These are phyloP conservation scores for Leptopilina myrica DNA, from an alignment of 2,888 invertebrate species.

Conservation along the genomic window DNA sequence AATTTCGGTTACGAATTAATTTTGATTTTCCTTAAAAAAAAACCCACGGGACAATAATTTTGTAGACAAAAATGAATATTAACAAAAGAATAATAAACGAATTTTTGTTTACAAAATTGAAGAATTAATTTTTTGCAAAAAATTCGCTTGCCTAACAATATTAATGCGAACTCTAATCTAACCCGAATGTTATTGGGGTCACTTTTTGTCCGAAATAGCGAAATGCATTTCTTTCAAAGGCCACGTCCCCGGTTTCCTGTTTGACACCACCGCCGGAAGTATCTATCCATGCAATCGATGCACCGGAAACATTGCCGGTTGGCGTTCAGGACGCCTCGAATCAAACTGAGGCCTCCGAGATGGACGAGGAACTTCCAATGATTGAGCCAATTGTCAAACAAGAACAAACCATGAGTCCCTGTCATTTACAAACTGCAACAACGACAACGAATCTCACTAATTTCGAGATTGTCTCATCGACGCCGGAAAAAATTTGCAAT, in stretches of 20 bases:
- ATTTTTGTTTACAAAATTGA: too few species aligned
- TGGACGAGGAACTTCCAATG: conserved; percentile 63
- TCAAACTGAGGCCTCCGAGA: conserved; percentile 85
- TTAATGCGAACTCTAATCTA: conserved; percentile 46
- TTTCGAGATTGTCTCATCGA: conserved; percentile 68
- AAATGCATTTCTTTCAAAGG: conserved; percentile 73
- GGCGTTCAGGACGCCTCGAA: conserved; percentile 90
- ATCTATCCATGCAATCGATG: conserved; percentile 71
- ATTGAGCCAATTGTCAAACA: conserved; percentile 67
- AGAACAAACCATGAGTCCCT: conserved; percentile 67
- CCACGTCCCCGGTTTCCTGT: conserved; percentile 79
- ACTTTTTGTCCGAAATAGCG: conserved; percentile 63
- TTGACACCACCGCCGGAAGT: conserved; percentile 82
- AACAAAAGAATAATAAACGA: too few species aligned
- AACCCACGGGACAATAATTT: too few species aligned
- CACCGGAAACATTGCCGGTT: conserved; percentile 78
- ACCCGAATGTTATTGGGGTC: conserved; percentile 47
- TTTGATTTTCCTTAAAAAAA: too few species aligned
- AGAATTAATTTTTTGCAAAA: not conserved
- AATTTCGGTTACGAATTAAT: too few species aligned
- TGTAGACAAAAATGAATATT: too few species aligned
- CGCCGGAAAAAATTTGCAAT: conserved; percentile 66
- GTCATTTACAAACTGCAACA: conserved; percentile 62
- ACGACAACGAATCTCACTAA: conserved; percentile 61
- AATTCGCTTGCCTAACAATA: conserved; percentile 39